phyloP scores from a whole-genome alignment of 1,140 invertebrate genomes.

The Myzus persicae region DNA sequence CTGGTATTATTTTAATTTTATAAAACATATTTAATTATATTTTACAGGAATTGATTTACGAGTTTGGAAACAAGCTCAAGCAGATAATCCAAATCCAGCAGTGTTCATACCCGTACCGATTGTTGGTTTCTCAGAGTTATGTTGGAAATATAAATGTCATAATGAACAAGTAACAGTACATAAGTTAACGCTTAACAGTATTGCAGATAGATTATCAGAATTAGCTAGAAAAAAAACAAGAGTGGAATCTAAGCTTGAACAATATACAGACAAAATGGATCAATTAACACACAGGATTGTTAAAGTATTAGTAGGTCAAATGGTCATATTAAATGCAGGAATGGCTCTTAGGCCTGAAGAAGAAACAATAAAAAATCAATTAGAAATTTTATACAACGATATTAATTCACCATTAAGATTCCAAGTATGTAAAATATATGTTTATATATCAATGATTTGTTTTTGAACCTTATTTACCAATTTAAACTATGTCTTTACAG shows the following conservation, averaged over 20 bases:
- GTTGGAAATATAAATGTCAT: conserved; percentile 83
- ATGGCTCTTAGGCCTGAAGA: conserved; percentile 87
- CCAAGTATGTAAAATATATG: conserved; percentile 71
- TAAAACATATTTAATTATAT: conserved; percentile 33
- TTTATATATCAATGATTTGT: not conserved
- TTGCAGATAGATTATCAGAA: conserved; percentile 78
- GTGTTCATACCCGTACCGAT: conserved; percentile 91
- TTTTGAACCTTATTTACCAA: not conserved
- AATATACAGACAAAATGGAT: conserved; percentile 77
- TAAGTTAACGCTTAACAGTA: conserved; percentile 76
- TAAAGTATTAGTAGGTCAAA: conserved; percentile 84
- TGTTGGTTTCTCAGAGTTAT: conserved; percentile 86
- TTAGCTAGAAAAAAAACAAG: conserved; percentile 77
- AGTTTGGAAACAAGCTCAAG: conserved; percentile 88
- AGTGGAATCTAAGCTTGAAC: conserved; percentile 75
- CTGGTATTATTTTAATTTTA: not conserved
- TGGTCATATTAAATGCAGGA: conserved; percentile 85
- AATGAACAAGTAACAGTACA: conserved; percentile 83
- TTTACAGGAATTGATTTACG: conserved; percentile 76
- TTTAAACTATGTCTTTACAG: not conserved
- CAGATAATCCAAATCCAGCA: conserved; percentile 90
- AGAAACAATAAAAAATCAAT: conserved; percentile 81
- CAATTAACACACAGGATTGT: conserved; percentile 81
- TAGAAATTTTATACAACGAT: conserved; percentile 85
- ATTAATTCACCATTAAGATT: conserved; percentile 91